These are phyloP conservation scores for Bufotes viridis DNA, from an alignment of 2,797 vertebrate genomes.

Conservation along the genomic window DNA sequence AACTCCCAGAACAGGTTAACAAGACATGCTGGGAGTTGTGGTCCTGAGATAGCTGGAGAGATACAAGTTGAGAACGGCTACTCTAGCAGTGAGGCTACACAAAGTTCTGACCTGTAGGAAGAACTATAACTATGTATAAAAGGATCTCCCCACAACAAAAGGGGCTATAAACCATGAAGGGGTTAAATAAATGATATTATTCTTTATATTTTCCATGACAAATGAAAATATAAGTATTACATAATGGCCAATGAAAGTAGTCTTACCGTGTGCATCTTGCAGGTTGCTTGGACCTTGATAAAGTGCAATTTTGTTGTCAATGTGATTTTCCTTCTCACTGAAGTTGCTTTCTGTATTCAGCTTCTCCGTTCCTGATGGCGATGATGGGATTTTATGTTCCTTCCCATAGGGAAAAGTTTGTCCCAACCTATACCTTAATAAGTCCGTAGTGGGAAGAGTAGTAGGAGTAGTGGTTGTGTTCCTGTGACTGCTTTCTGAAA, in stretches of 20 bases:
- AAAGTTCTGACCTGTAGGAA: background rate
- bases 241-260: background rate
- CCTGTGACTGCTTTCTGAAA: constrained; percentile 66
- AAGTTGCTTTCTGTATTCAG: background rate
- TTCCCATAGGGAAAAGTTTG: background rate
- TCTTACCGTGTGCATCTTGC: background rate
- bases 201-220: too few relatives aligned
- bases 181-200: too few relatives aligned
- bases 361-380: background rate
- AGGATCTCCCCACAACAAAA: background rate
- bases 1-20: too few relatives aligned
- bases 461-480: background rate
- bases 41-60: background rate
- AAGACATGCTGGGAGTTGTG: background rate
- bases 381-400: background rate
- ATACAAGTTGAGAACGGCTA: background rate
- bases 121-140: background rate
- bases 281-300: background rate
- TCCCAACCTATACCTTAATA: background rate
- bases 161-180: background rate
- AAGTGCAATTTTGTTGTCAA: background rate
- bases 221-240: too few relatives aligned
- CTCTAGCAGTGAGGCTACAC: background rate
- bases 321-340: constrained; percentile 34
- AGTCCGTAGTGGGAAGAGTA: background rate